Evolutionary conservation across 2,797 vertebrate genomes (phyloP), one percentile per base, ranked within the genome.

Genomic region (Triplophysa bombifrons): DNA sequence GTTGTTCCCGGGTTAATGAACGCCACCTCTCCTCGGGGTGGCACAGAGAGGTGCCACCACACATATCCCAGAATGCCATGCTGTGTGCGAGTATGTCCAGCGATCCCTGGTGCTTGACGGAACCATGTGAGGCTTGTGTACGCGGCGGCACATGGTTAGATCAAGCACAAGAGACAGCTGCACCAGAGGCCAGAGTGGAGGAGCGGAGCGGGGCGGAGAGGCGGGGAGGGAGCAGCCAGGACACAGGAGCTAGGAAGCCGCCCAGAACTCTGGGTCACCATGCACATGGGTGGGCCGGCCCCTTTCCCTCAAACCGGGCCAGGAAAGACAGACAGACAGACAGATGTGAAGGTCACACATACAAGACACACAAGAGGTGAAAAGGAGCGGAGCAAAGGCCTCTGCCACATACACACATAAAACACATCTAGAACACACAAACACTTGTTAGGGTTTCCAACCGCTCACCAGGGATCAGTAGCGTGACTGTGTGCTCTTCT

Each of bases 91-190:
- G 89, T 81, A 95, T 96, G 93, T 95, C 90, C 87, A 92, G 95
- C 98, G 96, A 96, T 98, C 98, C 97, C 96, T 98, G 98, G 98
- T 98, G 97, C 98, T 99, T 99, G 98, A 99, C 96, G 95, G 97
- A 99, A 99, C 98, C 98, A 99, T 99, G 98, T 98, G 98, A 97
- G 93, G 95, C 95, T 96, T 96, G 94, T 95, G 94, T 93, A 95
- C 94, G 97, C 95, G 93, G 93, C 94, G 97, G 96, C 98, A 99
- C 98, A 99, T 99, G 98, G 98, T 99, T 99, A 99, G 97, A 99
- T 99, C 98, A 99, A 99, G 98, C 98, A 99, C 98, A 99, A 99
- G 96, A 98, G 96, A 99, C 98, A 98, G 97, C 96, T 94, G 95
- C 95, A 93, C 92, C 89, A 93, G 75, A 84, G 82, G 80, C 55